Conservation (phyloP, 2,113 vertebrate species). For the Guaruba guarouba region DNA sequence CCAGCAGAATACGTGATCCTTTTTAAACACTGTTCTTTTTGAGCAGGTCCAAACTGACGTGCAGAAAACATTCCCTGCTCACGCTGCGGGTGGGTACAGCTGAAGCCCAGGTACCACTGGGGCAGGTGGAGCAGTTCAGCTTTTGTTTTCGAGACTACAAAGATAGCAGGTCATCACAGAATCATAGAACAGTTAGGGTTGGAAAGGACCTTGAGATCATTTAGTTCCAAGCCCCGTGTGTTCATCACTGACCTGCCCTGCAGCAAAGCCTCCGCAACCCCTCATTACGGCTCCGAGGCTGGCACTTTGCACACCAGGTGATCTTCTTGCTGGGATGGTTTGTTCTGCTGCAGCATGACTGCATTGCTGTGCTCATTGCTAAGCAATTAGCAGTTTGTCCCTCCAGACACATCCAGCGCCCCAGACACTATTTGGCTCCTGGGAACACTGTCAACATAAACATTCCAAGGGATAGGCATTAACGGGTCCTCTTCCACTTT, state of each 20-base stretch:
- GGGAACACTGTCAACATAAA: slow-evolving; percentile 4
- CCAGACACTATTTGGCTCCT: neutral
- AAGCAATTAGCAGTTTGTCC: slow-evolving; percentile 22
- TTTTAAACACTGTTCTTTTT: neutral
- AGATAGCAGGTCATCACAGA: too few species aligned
- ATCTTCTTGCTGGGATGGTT: neutral
- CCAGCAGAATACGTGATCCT: neutral
- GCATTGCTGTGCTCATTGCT: neutral
- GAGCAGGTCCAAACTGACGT: neutral
- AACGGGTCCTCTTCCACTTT: neutral
- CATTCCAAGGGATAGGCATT: neutral
- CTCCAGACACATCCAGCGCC: neutral
- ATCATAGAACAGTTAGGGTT: too few species aligned
- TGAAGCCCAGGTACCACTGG: neutral
- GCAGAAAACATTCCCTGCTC: neutral
- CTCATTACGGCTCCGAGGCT: neutral
- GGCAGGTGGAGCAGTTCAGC: neutral
- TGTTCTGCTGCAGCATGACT: neutral
- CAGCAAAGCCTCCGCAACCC: neutral
- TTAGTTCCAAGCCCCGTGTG: neutral
- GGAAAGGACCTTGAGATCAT: too few species aligned
- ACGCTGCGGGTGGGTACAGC: neutral
- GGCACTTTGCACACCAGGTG: neutral
- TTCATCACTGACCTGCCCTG: neutral
- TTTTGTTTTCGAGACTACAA: neutral